Evolutionary conservation across 1,140 invertebrate species (phyloP), one percentile per base, ranked within the genome.

Genomic region (Penaeus japonicus): DNA sequence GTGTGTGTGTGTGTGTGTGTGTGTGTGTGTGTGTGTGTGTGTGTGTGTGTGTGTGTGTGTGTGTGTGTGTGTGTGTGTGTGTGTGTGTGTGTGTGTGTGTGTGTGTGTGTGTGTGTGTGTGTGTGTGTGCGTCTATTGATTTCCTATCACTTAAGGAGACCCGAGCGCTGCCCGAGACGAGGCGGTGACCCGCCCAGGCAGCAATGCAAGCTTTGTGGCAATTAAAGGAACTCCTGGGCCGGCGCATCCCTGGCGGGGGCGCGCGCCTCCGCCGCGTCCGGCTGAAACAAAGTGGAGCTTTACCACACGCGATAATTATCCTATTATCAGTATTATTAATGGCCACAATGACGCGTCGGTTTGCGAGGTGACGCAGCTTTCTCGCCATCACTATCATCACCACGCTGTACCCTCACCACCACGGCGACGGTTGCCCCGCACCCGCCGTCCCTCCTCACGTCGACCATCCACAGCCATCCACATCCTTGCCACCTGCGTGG

Each of bases 241-340:
- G 1, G 47, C 47, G 47, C 5, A 15, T 7, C 47, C 47, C 39
- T 39, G 39, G 39, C 39, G 39, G 39, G 4, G 39, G 39, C n/a
- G n/a, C n/a, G 1, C 0, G 47, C 47, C 10, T 7, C 47, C 10
- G 47, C 47, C 47, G 10, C 47, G 32, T 80, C 53, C 53, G 53
- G 80, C 55, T 35, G 27, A 57, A 59, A 83, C 80, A 83, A 83
- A 83, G 47, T 77, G 73, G 73, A 27, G 27, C 39, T 32, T 77
- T 32, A 27, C 39, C 39, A 27, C 84, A 57, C 73, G 32, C 59
- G 27, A 86, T 86, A 79, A 86, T 86, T 86, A 86, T 86, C 84
- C 62, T 65, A 86, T 86, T 86, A 86, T 79, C 84, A 79, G 39
- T 55, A 32, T 86, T 86, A 86, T 86, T 86, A 86, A 86, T 86